Evolutionary conservation across 1,140 invertebrate species (phyloP), one percentile per base, ranked within the genome.

Genomic region (Chrysopa pallens): DNA sequence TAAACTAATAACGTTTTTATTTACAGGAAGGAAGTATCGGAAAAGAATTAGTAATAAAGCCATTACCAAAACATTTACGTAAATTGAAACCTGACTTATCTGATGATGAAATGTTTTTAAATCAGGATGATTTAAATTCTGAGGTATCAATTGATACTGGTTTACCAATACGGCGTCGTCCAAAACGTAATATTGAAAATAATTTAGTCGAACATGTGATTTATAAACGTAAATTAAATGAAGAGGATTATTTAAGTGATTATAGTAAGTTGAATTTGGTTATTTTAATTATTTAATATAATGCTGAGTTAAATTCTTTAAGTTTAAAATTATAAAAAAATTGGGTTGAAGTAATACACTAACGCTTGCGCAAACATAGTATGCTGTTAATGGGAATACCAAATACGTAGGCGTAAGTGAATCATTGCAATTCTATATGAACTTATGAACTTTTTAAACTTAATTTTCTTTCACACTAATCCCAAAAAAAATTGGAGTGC

Each of bases 21-120:
- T 63, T 60, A 43, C 62, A 91, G 87, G 84, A 92, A 66, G 88
- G 87, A 48, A 88, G 85, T 45, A 88, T 93, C 48, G 87, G 87
- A 43, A 74, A 84, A 55, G 80, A 89, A 53, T 60, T 90, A 52
- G 80, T 91, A 42, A 87, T 92, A 53, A 75, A 82, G 54, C 85
- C 89, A 43, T 66, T 90, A 42, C 85, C 87, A 27, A 64, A 76
- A 44, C 67, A 72, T 36, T 63, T 84, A 50, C 66, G 66, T 8
- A 53, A 54, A 50, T 45, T 46, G 41, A 39, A 55, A 45, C 50
- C 44, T 40, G 46, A 63, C 45, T 38, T 66, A 50, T 72, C 74
- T 46, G 80, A 85, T 52, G 79, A 87, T 52, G 80, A 84, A 62
- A 72, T 80, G 69, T 77, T 77, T 62, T 59, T 78, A 53, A 72